Evolutionary conservation across 2,113 vertebrate species (phyloP), one percentile per base, ranked within the genome.

Genomic region (Lontra canadensis): DNA sequence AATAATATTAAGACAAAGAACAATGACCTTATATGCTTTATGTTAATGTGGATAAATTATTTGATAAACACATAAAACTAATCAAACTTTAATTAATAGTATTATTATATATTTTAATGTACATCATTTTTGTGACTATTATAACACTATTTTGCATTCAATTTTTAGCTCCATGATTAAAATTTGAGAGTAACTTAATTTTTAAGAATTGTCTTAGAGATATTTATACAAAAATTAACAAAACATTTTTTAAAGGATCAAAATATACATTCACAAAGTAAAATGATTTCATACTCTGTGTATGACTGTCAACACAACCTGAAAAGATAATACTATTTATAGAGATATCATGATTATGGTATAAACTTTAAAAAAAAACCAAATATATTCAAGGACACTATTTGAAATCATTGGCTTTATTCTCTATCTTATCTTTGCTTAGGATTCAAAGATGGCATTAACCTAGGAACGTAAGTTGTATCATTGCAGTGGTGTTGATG

Each of bases 401-500:
- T 73, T 78, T 89, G 11, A 82, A 82, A 13, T 78, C 25, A 42
- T 73, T 74, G n/a, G 21, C 31, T 67, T 59, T 83, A 47, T 78
- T 96, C 49, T 17, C 34, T 90, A 57, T 39, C 88, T 89, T 85
- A 85, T 81, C 71, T 57, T 57, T 96, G 63, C 88, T 78, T 90
- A 86, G 52, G 39, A 84, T 88, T 76, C 44, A 97, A 91, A 36
- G 29, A 59, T 26, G 29, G 13, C 87, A 55, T 52, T 49, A 67
- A 21, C 8, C 13, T 12, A 4, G 94, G 88, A 81, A 69, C 0
- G n/a, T 29, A 86, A 91, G 25, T 18, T 49, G 3, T 6, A 47
- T 18, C 84, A 74, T 3, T 59, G 63, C 29, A 55, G 36, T 57
- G 21, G 4, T 67, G 31, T 94, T 92, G 63, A 65, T 79, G 59